A percentile compares a stretch with the other conserved stretches of the same genome.
phyloP scores from a whole-genome alignment of 2,113 vertebrate genomes.

The Poeciliopsis turrubarensis region DNA sequence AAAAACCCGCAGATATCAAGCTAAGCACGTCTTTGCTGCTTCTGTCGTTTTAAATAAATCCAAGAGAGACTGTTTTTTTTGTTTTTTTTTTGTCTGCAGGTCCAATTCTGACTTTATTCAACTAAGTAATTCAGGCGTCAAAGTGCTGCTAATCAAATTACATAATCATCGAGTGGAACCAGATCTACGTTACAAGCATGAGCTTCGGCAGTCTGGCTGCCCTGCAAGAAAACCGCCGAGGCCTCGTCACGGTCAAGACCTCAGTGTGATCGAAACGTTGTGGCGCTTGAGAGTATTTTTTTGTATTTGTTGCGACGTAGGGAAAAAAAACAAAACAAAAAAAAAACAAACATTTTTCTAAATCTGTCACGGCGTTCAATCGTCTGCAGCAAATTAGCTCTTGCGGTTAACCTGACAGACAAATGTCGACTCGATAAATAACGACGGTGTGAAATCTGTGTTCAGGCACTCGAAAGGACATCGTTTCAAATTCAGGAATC shows the following conservation, averaged over 20 bases:
- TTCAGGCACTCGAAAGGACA: too few relatives aligned
- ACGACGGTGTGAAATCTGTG: too few relatives aligned
- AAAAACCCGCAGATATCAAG: not conserved
- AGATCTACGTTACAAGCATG: not conserved
- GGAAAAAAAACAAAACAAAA: too few relatives aligned
- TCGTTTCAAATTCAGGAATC: too few relatives aligned
- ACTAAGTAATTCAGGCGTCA: not conserved
- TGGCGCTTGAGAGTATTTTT: not conserved
- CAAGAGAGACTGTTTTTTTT: not conserved
- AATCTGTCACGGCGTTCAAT: too few relatives aligned
- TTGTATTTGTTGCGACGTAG: too few relatives aligned
- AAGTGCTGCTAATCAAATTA: not conserved
- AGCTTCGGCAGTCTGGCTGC: not conserved
- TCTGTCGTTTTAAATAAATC: too few relatives aligned
- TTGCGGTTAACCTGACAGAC: too few relatives aligned
- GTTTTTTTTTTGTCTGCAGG: too few relatives aligned
- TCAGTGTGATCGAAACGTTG: not conserved
- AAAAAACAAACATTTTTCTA: too few relatives aligned
- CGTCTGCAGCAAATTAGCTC: too few relatives aligned
- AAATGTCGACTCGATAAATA: too few relatives aligned
- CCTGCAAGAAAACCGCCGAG: not conserved
- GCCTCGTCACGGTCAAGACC: not conserved
- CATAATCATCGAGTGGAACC: not conserved
- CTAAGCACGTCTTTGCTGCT: not conserved
- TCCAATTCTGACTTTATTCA: not conserved